These are phyloP conservation scores for Callipepla squamata DNA, from an alignment of 2,113 vertebrate species.

Conservation along the genomic window DNA sequence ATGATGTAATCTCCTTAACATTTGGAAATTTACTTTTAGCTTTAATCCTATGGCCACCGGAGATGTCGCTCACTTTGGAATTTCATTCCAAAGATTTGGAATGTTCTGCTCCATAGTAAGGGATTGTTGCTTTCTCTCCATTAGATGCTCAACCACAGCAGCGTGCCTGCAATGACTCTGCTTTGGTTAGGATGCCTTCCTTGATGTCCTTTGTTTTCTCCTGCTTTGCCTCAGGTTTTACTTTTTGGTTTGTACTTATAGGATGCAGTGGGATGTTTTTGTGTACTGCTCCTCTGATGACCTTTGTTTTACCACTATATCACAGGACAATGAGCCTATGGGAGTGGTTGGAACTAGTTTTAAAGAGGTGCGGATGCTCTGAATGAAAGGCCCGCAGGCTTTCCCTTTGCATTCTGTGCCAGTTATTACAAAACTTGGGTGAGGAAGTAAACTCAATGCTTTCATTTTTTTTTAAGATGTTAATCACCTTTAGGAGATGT, in stretches of 20 bases:
- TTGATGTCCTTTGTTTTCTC: background rate
- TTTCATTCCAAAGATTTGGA: background rate
- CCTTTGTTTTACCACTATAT: background rate
- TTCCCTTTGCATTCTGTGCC: background rate
- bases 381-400: background rate
- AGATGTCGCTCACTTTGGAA: too few relatives aligned
- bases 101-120: background rate
- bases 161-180: too few relatives aligned
- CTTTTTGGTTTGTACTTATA: background rate
- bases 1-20: too few relatives aligned
- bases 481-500: background rate
- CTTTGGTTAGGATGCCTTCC: too few relatives aligned
- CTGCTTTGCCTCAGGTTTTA: background rate
- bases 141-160: background rate
- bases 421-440: background rate
- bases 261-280: background rate
- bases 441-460: background rate
- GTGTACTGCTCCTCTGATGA: background rate
- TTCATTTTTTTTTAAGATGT: background rate
- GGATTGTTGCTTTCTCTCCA: background rate
- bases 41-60: too few relatives aligned
- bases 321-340: background rate
- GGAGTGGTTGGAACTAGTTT: background rate
- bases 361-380: background rate
- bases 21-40: too few relatives aligned